Base-by-base conservation (phyloP, 2,888 invertebrate genomes). In the Drosophila helvetica region DNA sequence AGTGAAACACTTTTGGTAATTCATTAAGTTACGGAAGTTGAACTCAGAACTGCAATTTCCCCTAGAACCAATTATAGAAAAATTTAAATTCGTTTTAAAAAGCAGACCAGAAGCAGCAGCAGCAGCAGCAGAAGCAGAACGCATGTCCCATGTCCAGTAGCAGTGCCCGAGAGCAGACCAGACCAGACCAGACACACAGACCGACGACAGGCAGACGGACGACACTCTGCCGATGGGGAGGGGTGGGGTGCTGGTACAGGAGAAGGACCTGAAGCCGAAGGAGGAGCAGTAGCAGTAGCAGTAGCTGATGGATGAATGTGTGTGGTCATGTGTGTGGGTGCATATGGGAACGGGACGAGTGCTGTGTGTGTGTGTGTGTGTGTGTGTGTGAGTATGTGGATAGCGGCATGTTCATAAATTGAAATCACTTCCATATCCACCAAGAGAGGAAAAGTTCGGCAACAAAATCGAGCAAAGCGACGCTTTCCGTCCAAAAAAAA, bases 11-110 rank as follows among this genome's bases (percentile, higher is more conserved):
- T 91, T 91, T 70, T 91, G 89, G 90, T 91, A 91, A 92, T 92
- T 92, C 92, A 92, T 92, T 92, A 92, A 92, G 90, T 90, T 90
- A 91, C 92, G 92, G 92, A 92, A 92, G 92, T 92, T 91, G 90
- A 91, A 91, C 91, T 92, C 91, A 91, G 91, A 91, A 92, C 91
- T 90, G 92, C 91, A 92, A 92, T 92, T 92, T 92, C 92, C 92
- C 91, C 89, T 90, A 91, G 91, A 91, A 92, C 90, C 91, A 91
- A 90, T 90, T 90, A 90, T 84, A 90, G 90, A 90, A 89, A 90
- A 89, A 86, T 90, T 90, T 90, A 89, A 90, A 90, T 90, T 89
- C 89, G 84, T 87, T 89, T 80, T 79, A 84, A 77, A 70, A 80
- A 85, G 76, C 85, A 80, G 77, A 78, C 82, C 80, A 38, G 22